Evolutionary conservation across 92 coral and sea anemone species (phyloP), one percentile per base, ranked within the genome.

Genomic region (Epizoanthus fatuus): DNA sequence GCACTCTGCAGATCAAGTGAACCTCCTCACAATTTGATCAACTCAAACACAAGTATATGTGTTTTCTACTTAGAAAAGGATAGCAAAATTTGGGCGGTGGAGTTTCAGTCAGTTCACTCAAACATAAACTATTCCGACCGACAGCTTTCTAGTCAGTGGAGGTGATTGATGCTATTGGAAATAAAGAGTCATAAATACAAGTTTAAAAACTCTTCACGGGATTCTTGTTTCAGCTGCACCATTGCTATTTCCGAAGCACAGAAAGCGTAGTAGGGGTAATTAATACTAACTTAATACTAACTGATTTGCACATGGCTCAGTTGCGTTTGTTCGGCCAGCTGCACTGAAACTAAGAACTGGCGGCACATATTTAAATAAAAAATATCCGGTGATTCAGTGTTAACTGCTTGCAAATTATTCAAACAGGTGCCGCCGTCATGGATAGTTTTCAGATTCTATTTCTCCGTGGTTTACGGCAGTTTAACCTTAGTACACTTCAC

Each of bases 361-460:
- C 7, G 47, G 35, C 25, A 19, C 16, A 58, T 77, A 60, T 39
- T 22, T 77, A 25, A 77, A 40, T 40, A 11, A 55, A 55, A 77
- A 60, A 60, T 77, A 77, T 77, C 69, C 57, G 70, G 58, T 62
- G 10, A 77, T 77, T 77, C 56, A 77, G 63, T 6, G 22, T 51
- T 77, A 40, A 60, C 32, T 39, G 44, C 42, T 47, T 19, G 56
- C 22, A 77, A 77, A 59, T 62, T 38, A 65, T 16, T 62, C 32
- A 60, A 60, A 19, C 57, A 77, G 69, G 82, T 77, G 82, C 38
- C 35, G 0, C 63, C 15, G 54, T 49, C 22, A 3, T n/a, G 16
- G 38, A 3, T 47, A 16, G 17, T 57, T 32, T 56, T 37, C 59
- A 14, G 49, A 77, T 47, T 12, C 20, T 44, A 40, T 54, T 77